Conservation (phyloP, 2,888 invertebrate genomes). For the Amphimallon solstitiale region DNA sequence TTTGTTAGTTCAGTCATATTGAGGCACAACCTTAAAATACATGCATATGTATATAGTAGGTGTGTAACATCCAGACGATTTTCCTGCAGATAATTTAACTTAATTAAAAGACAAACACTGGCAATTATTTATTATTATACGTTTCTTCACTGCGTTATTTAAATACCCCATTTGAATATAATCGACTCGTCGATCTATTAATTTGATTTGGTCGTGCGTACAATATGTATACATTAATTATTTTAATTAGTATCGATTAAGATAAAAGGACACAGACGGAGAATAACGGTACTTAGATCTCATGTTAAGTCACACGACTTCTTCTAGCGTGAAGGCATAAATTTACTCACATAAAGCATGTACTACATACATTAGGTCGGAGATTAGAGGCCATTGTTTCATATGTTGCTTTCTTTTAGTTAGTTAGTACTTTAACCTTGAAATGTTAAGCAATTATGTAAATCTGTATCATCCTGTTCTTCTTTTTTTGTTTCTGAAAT, state of each 20-base stretch:
- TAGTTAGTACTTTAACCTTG: constrained; percentile 11
- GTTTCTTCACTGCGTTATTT: background rate
- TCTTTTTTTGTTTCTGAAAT: too few species aligned
- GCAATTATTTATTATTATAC: background rate
- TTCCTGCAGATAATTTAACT: too few species aligned
- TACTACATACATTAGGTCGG: background rate
- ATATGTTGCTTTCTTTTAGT: constrained; percentile 1
- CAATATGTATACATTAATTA: constrained; percentile 2
- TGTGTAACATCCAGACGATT: too few species aligned
- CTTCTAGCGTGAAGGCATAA: too few species aligned
- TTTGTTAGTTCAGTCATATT: too few species aligned
- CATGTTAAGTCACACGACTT: background rate
- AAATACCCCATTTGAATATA: constrained; percentile 2
- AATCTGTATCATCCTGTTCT: constrained; percentile 30
- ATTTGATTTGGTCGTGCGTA: background rate
- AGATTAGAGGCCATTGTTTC: constrained; percentile 6
- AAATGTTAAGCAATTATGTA: constrained; percentile 16
- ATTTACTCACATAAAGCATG: background rate
- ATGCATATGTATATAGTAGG: too few species aligned
- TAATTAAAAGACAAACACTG: too few species aligned
- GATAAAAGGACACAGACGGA: constrained; percentile 6
- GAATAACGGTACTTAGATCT: background rate
- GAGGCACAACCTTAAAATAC: too few species aligned
- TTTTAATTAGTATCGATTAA: constrained; percentile 18
- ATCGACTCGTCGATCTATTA: background rate